Evolutionary conservation across 1,140 invertebrate species (phyloP).

Genomic region (Temnothorax curvispinosus): DNA sequence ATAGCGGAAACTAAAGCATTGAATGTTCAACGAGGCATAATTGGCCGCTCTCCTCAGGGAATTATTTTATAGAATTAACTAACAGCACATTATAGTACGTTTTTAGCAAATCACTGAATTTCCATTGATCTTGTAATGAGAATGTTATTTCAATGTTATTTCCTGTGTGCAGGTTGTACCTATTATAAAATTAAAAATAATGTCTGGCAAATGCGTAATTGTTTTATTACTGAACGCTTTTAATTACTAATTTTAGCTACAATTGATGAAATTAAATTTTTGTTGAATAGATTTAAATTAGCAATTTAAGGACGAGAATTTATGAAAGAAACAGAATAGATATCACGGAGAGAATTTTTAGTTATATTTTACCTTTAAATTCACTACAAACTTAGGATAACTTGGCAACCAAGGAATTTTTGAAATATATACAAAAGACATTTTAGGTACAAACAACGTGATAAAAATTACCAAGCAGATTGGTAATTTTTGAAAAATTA

Average conservation of each 20-base stretch:
- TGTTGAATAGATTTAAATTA: not conserved
- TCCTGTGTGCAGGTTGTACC: not conserved
- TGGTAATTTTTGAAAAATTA: too few species aligned
- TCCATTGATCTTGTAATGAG: not conserved
- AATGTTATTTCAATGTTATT: conserved; percentile 15
- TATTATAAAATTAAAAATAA: not conserved
- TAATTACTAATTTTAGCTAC: not conserved
- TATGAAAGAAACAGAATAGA: not conserved
- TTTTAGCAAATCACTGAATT: conserved; percentile 26
- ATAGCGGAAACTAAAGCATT: conserved; percentile 12
- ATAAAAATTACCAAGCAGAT: too few species aligned
- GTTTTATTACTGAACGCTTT: not conserved
- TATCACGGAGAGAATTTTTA: not conserved
- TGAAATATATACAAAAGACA: too few species aligned
- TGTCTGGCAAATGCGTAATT: not conserved
- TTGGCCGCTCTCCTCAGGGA: not conserved
- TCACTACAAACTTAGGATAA: too few species aligned
- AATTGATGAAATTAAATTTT: not conserved
- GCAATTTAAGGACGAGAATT: not conserved
- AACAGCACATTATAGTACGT: conserved; percentile 20
- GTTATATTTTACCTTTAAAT: too few species aligned
- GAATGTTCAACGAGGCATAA: conserved; percentile 25
- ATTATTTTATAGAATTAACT: conserved; percentile 42
- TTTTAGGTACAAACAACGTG: too few species aligned
- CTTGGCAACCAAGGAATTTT: too few species aligned